phyloP scores from a whole-genome alignment of 1,140 invertebrate genomes.

The Bombus polaris region DNA sequence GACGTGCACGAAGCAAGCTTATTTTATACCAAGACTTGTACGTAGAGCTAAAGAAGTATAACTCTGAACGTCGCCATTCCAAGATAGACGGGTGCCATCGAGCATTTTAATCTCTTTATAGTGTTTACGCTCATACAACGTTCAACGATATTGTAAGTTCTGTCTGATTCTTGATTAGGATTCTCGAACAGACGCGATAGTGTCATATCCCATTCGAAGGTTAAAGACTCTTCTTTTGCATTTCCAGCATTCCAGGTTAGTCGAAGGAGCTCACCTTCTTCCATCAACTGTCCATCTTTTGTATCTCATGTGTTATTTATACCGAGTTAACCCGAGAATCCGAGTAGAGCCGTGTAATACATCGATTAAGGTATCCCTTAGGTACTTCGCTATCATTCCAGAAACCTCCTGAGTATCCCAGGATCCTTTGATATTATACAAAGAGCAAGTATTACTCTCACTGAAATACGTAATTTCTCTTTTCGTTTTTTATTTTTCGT shows the following conservation, averaged over 20 bases:
- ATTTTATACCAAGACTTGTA: conserved; percentile 29
- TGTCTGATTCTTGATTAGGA: not conserved
- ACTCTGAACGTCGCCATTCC: conserved; percentile 38
- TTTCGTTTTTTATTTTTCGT: not conserved
- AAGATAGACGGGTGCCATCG: conserved; percentile 51
- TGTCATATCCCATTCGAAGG: not conserved
- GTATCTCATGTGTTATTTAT: conserved; percentile 1
- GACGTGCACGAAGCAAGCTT: not conserved
- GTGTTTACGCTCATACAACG: conserved; percentile 17
- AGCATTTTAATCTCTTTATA: conserved; percentile 36
- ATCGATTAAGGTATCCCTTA: conserved; percentile 7
- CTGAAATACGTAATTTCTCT: conserved; percentile 34
- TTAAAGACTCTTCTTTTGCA: not conserved
- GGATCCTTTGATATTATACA: conserved; percentile 37
- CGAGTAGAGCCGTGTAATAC: not conserved
- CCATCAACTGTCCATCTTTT: not conserved
- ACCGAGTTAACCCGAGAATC: conserved; percentile 1
- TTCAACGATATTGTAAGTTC: not conserved
- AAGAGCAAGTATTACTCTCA: conserved; percentile 49
- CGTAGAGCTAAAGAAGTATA: not conserved
- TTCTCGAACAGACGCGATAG: not conserved
- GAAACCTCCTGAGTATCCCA: conserved; percentile 22
- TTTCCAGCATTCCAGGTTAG: not conserved
- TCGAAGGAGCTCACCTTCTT: not conserved
- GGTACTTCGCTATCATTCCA: conserved; percentile 25